Evolutionary conservation across 2,888 invertebrate species (phyloP).

Genomic region (Lasioglossum lativentre): DNA sequence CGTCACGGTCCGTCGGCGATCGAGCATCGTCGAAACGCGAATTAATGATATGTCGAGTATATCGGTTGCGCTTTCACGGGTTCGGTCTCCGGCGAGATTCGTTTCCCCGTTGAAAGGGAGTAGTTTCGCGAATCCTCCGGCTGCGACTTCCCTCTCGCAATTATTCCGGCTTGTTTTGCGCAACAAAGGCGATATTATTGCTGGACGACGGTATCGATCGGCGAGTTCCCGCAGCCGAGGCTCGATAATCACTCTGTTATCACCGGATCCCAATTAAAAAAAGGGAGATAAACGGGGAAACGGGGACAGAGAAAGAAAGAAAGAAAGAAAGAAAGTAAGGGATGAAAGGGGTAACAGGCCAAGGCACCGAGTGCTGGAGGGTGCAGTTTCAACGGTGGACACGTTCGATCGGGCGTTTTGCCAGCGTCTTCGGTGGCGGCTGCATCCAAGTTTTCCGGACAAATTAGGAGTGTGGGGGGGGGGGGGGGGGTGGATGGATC

Average conservation of each 20-base stretch:
- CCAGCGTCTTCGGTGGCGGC: constrained; percentile 2
- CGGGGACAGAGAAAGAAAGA: background rate
- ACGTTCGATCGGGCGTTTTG: constrained; percentile 5
- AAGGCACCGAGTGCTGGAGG: constrained; percentile 40
- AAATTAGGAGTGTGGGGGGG: background rate
- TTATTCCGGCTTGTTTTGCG: constrained; percentile 2
- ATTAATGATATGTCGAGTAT: background rate
- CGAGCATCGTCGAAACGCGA: too few relatives aligned
- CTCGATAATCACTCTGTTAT: background rate
- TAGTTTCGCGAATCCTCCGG: background rate
- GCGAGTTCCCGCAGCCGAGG: background rate
- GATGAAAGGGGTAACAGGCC: background rate
- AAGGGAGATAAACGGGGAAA: background rate
- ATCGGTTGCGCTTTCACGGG: background rate
- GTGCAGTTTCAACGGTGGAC: constrained; percentile 55
- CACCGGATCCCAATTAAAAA: constrained; percentile 12
- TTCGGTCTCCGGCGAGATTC: background rate
- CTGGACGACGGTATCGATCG: background rate
- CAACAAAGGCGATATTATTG: constrained; percentile 3
- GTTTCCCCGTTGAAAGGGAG: background rate
- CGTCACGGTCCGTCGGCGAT: background rate
- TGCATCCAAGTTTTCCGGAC: background rate
- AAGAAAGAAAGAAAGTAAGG: background rate
- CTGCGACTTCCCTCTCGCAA: background rate
- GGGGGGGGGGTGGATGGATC: background rate